Evolutionary conservation across 2,113 vertebrate species (phyloP), one percentile per base, ranked within the genome.

Genomic region (Pelmatolapia mariae): DNA sequence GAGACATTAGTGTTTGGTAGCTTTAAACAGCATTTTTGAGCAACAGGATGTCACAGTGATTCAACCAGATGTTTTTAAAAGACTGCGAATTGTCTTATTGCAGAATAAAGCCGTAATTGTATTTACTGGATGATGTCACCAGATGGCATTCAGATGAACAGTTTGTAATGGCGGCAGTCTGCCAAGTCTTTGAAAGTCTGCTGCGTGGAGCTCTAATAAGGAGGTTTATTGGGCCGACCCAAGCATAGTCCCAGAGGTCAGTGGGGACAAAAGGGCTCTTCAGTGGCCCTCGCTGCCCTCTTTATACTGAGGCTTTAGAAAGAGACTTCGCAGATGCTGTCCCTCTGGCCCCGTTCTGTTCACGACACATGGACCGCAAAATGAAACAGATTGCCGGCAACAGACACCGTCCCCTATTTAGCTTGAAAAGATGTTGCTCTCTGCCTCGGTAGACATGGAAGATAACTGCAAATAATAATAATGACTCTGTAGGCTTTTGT

Each of bases 211-310:
- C 83, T 84, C 59, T 89, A 86, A 53, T 85, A 10, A 83, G 45
- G 19, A n/a, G 24, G 50, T 92, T 91, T 87, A 94, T 83, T 84
- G 86, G 85, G 13, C 18, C 16, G 78, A 73, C 38, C 18, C 4
- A 1, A 31, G 26, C 24, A 54, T 33, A 73, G 43, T 16, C 89
- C 36, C 78, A 68, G 68, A 90, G 91, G 90, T 93, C 89, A 93
- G 9, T 2, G 24, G 24, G 71, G 50, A 95, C 90, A 94, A 92
- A 86, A 18, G 82, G 50, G 59, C 84, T 92, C 83, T 82, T 91
- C 87, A 93, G 68, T 52, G 81, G 68, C 50, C 86, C 56, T 91
- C 71, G 56, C 56, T 76, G 84, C 53, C 36, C 71, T 91, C 81
- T 92, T 92, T 92, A 78, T 93, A 24, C 33, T 2, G 26, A 50